Evolutionary conservation across 2,888 invertebrate species (phyloP), one percentile per base, ranked within the genome.

Genomic region (Phymatocera aterrima): DNA sequence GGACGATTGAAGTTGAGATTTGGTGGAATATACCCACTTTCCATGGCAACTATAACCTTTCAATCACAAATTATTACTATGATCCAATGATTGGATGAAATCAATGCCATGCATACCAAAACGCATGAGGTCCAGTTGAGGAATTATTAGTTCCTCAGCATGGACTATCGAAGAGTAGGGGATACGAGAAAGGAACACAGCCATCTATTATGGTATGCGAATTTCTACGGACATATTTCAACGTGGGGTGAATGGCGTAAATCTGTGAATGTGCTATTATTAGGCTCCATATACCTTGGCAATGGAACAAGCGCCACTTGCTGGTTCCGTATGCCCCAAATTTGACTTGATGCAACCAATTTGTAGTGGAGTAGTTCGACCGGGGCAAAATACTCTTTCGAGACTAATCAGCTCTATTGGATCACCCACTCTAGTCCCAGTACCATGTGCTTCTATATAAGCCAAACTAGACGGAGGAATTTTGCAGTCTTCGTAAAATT

Each of bases 1-100:
- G 96, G 93, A 0, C 90, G 91, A 1, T 91, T 90, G 90, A 92
- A 97, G 91, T 98, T 94, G 12, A 97, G 92, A 87, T 98, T 98
- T 3, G 97, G 96, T 0, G 97, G 95, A 70, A 98, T 93, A 54
- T 92, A 91, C 0, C 95, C 95, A 6, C 93, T 94, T 86, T 96
- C 95, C 92, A 97, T 96, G 0, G 96, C 95, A 74, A 97, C 93
- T 77, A 96, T 91, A 80, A 95, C 91, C 92, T 94, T 87, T 18
- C 0, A 28, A 24, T 15, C 0, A 46, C 12, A 24, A 68, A 6
- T 6, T 34, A 34, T 24, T 31, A 31, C 8, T 1, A 34, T n/a
- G 6, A 18, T 15, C 15, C 34, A n/a, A n/a, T n/a, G n/a, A n/a
- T n/a, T n/a, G n/a, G n/a, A n/a, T n/a, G n/a, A n/a, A n/a, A n/a